These are phyloP conservation scores for Orthosia cruda DNA, from an alignment of 2,888 invertebrate species.

Conservation along the genomic window DNA sequence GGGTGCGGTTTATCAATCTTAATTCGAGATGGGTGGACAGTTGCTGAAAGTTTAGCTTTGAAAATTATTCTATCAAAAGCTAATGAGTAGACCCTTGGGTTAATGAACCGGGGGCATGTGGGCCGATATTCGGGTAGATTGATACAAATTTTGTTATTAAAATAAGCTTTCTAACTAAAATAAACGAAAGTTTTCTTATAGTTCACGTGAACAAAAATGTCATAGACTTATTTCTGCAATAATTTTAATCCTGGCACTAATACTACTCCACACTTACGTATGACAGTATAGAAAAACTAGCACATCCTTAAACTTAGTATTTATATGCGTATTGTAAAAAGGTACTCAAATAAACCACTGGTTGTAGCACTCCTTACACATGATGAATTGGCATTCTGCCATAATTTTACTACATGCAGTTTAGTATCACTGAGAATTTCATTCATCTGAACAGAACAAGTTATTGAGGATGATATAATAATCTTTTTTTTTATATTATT, in stretches of 20 bases:
- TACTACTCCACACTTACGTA: no score
- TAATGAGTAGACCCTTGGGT: constrained; percentile 4
- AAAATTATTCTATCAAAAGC: constrained; percentile 12
- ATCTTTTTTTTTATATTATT: no score
- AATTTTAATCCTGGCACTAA: not conserved
- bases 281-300: not conserved
- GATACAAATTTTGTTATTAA: not conserved
- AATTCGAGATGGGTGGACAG: constrained; percentile 27
- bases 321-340: constrained; percentile 6
- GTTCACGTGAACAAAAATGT: no score
- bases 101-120: not conserved
- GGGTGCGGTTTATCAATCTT: constrained; percentile 36
- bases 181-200: no score
- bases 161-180: not conserved
- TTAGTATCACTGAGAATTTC: not conserved
- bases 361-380: not conserved
- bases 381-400: constrained; percentile 10
- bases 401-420: not conserved
- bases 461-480: no score
- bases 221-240: not conserved
- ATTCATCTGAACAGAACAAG: not conserved
- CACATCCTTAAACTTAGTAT: not conserved
- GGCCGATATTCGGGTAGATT: not conserved
- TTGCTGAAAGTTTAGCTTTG: constrained; percentile 21
- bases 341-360: not conserved